These are phyloP conservation scores for Onychostruthus taczanowskii DNA, from an alignment of 2,113 vertebrate genomes.

Conservation along the genomic window DNA sequence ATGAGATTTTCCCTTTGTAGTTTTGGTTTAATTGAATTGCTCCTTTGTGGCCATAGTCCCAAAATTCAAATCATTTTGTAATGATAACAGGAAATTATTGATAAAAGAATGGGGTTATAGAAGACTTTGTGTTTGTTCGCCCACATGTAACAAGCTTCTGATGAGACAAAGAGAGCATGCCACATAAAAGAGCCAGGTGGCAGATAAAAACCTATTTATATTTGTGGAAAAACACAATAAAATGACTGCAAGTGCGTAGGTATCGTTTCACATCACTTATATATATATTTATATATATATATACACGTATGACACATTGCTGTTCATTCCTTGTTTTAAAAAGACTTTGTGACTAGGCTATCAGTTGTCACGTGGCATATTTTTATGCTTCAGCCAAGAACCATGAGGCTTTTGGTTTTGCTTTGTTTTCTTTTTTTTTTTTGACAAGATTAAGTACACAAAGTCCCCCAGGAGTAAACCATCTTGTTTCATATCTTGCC, in stretches of 20 bases:
- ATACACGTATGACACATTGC: not conserved
- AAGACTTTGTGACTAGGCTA: not conserved
- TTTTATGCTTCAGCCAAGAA: not conserved
- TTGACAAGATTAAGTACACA: not conserved
- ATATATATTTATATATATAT: not conserved
- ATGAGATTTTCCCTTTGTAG: slow-evolving; percentile 25
- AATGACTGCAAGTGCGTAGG: not conserved
- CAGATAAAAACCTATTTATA: slow-evolving; percentile 37
- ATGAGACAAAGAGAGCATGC: slow-evolving; percentile 14
- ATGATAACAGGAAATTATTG: slow-evolving; percentile 54
- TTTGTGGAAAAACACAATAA: slow-evolving; percentile 27
- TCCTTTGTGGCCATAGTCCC: slow-evolving; percentile 27
- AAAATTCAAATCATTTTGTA: slow-evolving; percentile 56
- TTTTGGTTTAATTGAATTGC: slow-evolving; percentile 47
- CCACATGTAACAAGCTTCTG: not conserved
- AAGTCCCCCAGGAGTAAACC: not conserved
- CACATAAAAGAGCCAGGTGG: slow-evolving; percentile 32
- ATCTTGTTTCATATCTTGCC: slow-evolving; percentile 24
- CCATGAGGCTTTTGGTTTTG: not conserved
- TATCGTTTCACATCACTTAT: not conserved
- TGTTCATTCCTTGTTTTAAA: slow-evolving; percentile 19
- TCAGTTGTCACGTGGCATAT: not conserved
- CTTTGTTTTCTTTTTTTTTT: not conserved
- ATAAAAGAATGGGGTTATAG: not conserved
- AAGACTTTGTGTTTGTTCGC: slow-evolving; percentile 37